phyloP scores from a whole-genome alignment of 1,140 invertebrate genomes.

The Cotesia chilonis region DNA sequence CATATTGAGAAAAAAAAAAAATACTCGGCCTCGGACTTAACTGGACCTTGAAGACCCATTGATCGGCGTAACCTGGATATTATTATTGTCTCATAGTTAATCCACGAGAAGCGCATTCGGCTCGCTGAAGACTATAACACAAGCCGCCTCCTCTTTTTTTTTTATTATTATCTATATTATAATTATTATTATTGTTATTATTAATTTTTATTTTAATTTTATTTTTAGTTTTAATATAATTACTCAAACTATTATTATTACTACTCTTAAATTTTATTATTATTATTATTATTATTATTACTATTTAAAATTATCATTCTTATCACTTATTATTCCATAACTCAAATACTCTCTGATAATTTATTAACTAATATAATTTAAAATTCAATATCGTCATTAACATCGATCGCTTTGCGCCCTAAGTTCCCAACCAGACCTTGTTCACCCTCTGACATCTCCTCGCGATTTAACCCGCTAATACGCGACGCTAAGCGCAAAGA shows the following conservation, averaged over 20 bases:
- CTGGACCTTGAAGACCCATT: constrained; percentile 32
- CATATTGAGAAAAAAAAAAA: constrained; percentile 9
- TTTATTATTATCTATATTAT: background rate
- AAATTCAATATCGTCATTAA: background rate
- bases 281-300: background rate
- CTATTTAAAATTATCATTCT: too few species aligned
- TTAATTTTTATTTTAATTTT: background rate
- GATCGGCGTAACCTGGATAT: constrained; percentile 30
- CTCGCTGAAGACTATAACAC: constrained; percentile 4
- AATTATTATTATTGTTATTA: background rate
- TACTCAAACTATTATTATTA: background rate
- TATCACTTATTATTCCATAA: too few species aligned
- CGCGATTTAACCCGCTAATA: background rate
- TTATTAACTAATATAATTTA: background rate
- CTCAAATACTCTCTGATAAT: background rate
- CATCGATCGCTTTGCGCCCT: background rate
- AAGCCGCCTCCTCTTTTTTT: constrained; percentile 1
- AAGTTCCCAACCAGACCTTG: background rate
- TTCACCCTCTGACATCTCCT: background rate
- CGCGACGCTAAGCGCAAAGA: background rate
- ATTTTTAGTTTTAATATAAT: background rate
- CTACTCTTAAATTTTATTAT: background rate
- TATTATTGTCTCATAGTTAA: constrained; percentile 28
- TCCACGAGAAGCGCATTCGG: constrained; percentile 3
- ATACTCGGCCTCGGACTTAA: constrained; percentile 19